Percentiles rank a stretch among this genome's conserved stretches.
Conservation (phyloP, 2,113 vertebrate species). For the Sphaerodactylus townsendi region DNA sequence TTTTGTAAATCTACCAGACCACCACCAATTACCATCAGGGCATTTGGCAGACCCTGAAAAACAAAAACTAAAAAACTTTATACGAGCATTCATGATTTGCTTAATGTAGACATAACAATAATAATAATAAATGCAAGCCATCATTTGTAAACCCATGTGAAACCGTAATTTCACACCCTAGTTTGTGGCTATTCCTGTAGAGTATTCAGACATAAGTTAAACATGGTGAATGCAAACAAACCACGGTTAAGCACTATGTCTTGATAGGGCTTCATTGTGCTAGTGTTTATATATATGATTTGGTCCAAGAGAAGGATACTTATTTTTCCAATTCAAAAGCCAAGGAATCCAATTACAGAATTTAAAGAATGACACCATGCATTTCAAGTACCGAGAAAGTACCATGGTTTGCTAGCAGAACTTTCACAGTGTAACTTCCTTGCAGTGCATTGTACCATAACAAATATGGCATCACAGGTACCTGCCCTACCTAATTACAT, state of each 20-base stretch:
- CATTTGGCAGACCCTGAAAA: background rate
- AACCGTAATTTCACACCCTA: background rate
- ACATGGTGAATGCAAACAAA: background rate
- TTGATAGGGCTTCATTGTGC: background rate
- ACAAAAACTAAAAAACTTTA: background rate
- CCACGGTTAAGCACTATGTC: background rate
- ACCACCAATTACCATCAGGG: background rate
- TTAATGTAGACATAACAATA: background rate
- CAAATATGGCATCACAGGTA: background rate
- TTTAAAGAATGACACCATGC: conserved; percentile 20
- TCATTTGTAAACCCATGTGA: background rate
- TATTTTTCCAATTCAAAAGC: background rate
- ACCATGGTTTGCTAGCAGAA: conserved; percentile 27
- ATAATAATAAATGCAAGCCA: background rate
- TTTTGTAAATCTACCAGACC: background rate
- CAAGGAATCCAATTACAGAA: background rate
- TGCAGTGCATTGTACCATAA: conserved; percentile 35
- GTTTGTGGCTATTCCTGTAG: background rate
- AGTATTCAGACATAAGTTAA: background rate
- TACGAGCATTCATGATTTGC: background rate
- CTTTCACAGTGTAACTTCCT: background rate
- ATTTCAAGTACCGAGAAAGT: conserved; percentile 5
- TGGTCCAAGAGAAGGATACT: background rate
- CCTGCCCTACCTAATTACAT: conserved; percentile 25
- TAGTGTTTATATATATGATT: background rate